Evolutionary conservation across 2,888 invertebrate species (phyloP).

Genomic region (Plebejus melissa): DNA sequence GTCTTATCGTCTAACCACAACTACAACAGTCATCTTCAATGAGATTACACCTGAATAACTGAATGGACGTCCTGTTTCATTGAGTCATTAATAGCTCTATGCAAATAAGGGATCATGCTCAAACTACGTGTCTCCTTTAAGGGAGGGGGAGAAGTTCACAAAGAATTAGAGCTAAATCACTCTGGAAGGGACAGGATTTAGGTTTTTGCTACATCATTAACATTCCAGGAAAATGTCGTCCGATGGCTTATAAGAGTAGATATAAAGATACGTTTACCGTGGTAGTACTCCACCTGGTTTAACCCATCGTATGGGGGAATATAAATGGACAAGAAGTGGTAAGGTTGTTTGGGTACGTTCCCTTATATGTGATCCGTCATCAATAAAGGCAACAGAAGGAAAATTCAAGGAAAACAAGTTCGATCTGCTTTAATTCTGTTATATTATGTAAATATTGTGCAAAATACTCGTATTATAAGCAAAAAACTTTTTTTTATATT

Average conservation of each 20-base stretch:
- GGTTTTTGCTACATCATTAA: too few species aligned
- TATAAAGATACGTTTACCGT: too few species aligned
- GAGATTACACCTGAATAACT: slow-evolving; percentile 5
- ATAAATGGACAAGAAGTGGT: background rate
- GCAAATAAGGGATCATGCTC: background rate
- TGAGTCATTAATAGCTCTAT: background rate
- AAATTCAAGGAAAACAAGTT: background rate
- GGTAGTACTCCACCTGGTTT: too few species aligned
- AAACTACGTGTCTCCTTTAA: background rate
- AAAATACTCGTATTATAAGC: too few species aligned
- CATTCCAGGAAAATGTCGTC: background rate
- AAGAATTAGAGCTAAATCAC: background rate
- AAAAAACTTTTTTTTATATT: too few species aligned
- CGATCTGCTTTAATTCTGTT: background rate
- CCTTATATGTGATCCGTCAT: background rate
- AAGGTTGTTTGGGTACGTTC: background rate
- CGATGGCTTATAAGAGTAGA: background rate
- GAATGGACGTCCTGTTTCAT: background rate
- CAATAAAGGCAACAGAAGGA: background rate
- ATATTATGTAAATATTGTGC: background rate
- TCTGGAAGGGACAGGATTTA: background rate
- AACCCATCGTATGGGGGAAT: too few species aligned
- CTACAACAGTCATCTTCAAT: slow-evolving; percentile 1
- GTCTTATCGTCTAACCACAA: slow-evolving; percentile 2
- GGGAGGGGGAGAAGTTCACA: background rate